phyloP scores from a whole-genome alignment of 2,113 vertebrate species.

The Hippocampus mohnikei region DNA sequence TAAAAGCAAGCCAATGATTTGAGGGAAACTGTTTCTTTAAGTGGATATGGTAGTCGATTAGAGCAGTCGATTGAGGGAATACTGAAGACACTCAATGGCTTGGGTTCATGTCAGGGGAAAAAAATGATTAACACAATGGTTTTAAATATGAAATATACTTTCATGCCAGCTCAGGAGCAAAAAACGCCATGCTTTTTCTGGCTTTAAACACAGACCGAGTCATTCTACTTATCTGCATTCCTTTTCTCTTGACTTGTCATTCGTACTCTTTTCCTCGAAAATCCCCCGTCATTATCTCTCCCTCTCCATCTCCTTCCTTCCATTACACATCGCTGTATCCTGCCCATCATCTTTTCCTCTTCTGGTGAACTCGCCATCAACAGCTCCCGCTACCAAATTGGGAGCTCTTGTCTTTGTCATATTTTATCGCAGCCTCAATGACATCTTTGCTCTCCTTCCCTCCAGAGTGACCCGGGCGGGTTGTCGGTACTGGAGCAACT shows the following conservation, averaged over 20 bases:
- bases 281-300: conserved; percentile 11
- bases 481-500: conserved; percentile 78
- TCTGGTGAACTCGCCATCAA: conserved; percentile 23
- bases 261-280: conserved; percentile 8
- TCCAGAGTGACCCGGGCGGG: conserved; percentile 75
- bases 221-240: conserved; percentile 13
- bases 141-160: neutral
- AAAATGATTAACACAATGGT: no score
- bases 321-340: conserved; percentile 38
- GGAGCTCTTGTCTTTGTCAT: neutral
- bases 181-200: neutral
- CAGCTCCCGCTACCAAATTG: conserved; percentile 15
- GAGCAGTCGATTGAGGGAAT: neutral
- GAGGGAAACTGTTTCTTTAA: no score
- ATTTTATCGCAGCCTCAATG: neutral
- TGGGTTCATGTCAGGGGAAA: no score
- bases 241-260: conserved; percentile 9
- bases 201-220: conserved; percentile 19
- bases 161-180: neutral
- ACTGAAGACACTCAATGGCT: neutral
- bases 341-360: conserved; percentile 39
- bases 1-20: neutral
- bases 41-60: no score
- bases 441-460: neutral
- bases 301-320: conserved; percentile 30